Percentiles rank a stretch among this genome's conserved stretches.
Conservation (phyloP, 1,140 invertebrate species). For the Rhopalosiphum maidis region DNA sequence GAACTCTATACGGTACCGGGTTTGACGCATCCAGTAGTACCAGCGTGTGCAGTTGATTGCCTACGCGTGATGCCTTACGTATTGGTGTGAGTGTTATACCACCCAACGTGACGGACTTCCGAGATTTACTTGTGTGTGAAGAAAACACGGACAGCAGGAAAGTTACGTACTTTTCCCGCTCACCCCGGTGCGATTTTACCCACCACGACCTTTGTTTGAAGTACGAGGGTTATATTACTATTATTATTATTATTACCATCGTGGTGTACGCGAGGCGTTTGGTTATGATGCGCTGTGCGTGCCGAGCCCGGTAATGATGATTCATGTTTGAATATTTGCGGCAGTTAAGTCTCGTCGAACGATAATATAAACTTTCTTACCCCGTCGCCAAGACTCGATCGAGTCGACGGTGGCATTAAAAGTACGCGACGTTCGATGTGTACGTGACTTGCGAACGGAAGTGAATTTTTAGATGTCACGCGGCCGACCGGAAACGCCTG, state of each 20-base stretch:
- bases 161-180: background rate
- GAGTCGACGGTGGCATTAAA: conserved; percentile 29
- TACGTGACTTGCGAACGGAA: conserved; percentile 56
- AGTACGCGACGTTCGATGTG: conserved; percentile 37
- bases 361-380: conserved; percentile 49
- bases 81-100: background rate
- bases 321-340: conserved; percentile 57
- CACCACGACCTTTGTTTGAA: background rate
- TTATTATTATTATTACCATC: conserved; percentile 15
- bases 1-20: background rate
- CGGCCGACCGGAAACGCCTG: conserved; percentile 52
- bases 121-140: background rate
- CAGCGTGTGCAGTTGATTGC: conserved; percentile 30
- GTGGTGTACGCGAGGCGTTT: background rate
- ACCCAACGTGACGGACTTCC: background rate
- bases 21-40: background rate
- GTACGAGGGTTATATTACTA: conserved; percentile 18
- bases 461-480: conserved; percentile 52
- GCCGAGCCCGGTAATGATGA: conserved; percentile 51
- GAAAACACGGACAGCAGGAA: background rate
- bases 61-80: conserved; percentile 22
- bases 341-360: conserved; percentile 50
- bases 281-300: conserved; percentile 48
- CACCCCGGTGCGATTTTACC: background rate
- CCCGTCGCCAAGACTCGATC: background rate